Evolutionary conservation across 2,113 vertebrate genomes (phyloP), one percentile per base, ranked within the genome.

Genomic region (Pomatostomus ruficeps): DNA sequence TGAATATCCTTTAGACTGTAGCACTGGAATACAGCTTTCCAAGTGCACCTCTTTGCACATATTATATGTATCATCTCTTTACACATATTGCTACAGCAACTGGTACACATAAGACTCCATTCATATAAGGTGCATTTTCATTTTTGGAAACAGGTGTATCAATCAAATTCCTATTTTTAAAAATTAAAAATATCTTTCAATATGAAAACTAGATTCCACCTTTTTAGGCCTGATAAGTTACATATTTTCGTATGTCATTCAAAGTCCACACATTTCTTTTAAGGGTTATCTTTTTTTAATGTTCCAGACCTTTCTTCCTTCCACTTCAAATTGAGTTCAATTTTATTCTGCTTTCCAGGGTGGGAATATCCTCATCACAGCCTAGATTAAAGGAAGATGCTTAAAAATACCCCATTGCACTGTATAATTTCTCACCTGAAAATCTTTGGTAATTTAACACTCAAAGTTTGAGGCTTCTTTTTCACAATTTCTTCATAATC

Each of bases 211-310:
- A 28, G 71, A 43, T 36, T 85, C 22, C 11, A 6, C 49, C 45
- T 25, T 86, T 79, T 81, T 38, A 76, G 28, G 33, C 12, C 65
- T 66, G 79, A 17, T 45, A n/a, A 75, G 7, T 46, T 79, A 51
- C 36, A n/a, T 61, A 2, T 58, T 78, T 87, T 89, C 23, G 28
- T 77, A 6, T 65, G 52, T 45, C n/a, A 49, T 66, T 81, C 12
- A 75, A 3, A 62, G 11, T 45, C 46, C 3, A 1, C 21, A 58
- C 0, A 1, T n/a, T 28, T 46, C 10, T 51, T 18, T 78, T 63
- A 61, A 35, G 26, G 1, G 4, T 77, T 38, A 43, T 57, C 2
- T 10, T 84, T 93, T 81, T 46, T 63, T 79, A 49, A 58, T 35
- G 13, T 42, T 72, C 36, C n/a, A 71, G 16, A 45, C 14, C 8